Evolutionary conservation across 2,888 invertebrate species (phyloP).

Genomic region (Melieria omissa): DNA sequence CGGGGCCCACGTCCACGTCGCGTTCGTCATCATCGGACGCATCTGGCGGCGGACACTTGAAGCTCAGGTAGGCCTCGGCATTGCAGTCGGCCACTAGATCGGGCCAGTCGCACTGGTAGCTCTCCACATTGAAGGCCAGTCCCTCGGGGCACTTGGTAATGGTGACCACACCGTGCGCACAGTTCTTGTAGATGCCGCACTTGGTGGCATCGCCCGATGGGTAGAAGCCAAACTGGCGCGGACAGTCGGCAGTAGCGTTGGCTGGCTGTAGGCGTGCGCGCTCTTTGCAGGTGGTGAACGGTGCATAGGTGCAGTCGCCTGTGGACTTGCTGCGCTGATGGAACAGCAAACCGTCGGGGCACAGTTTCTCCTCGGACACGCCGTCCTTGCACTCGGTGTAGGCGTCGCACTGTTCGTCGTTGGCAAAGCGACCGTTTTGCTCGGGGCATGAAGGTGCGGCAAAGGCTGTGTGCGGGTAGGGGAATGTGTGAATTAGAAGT

Average conservation of each 20-base stretch:
- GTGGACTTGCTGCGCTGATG: conserved; percentile 70
- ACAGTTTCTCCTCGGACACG: conserved; percentile 77
- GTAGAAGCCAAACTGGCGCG: conserved; percentile 73
- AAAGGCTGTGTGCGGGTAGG: conserved; percentile 1
- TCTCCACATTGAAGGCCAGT: conserved; percentile 78
- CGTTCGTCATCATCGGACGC: conserved; percentile 54
- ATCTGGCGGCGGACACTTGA: conserved; percentile 73
- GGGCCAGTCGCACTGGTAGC: conserved; percentile 88
- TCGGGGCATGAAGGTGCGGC: conserved; percentile 70
- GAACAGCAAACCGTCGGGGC: conserved; percentile 85
- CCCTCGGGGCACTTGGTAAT: conserved; percentile 86
- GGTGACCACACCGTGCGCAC: conserved; percentile 79
- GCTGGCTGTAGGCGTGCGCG: conserved; percentile 72
- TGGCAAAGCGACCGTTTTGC: conserved; percentile 76
- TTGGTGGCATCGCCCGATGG: conserved; percentile 73
- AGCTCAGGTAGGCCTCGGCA: conserved; percentile 81
- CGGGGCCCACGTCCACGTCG: conserved; percentile 57
- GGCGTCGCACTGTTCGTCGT: conserved; percentile 78
- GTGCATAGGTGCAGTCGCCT: conserved; percentile 84
- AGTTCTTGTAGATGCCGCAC: conserved; percentile 84
- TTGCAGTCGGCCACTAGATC: conserved; percentile 84
- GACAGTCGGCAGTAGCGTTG: conserved; percentile 79
- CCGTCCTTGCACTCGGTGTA: conserved; percentile 79
- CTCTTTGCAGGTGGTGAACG: conserved; percentile 80
- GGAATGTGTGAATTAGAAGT: neutral